Evolutionary conservation across 1,140 invertebrate species (phyloP).

Genomic region (Augochlora pura): DNA sequence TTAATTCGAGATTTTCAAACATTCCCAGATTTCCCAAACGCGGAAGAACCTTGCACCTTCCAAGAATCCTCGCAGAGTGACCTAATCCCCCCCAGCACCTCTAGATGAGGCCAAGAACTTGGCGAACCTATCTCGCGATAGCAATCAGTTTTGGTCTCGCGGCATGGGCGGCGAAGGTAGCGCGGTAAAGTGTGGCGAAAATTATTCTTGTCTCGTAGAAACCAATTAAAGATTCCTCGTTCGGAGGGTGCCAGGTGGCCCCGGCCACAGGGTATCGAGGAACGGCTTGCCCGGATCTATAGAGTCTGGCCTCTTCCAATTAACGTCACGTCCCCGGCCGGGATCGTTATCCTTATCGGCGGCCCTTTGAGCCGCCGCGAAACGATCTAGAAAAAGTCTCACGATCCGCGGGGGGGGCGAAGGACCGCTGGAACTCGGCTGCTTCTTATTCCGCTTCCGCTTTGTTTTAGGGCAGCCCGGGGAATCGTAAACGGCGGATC

Average conservation of each 20-base stretch:
- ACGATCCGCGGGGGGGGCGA: conserved; percentile 16
- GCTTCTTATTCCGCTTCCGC: conserved; percentile 51
- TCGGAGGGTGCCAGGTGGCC: background rate
- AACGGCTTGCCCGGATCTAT: background rate
- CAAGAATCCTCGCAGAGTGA: too few relatives aligned
- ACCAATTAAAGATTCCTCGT: conserved; percentile 49
- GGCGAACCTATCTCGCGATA: background rate
- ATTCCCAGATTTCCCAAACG: too few relatives aligned
- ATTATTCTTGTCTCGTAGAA: conserved; percentile 37
- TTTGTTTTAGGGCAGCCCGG: conserved; percentile 48
- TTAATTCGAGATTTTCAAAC: too few relatives aligned
- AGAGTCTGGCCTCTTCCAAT: conserved; percentile 33
- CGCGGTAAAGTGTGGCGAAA: background rate
- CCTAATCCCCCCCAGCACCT: too few relatives aligned
- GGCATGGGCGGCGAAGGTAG: background rate
- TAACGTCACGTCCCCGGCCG: conserved; percentile 49
- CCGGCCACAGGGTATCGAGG: background rate
- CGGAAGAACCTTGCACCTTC: too few relatives aligned
- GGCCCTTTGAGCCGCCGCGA: background rate
- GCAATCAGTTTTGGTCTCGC: conserved; percentile 18
- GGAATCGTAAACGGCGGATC: conserved; percentile 44
- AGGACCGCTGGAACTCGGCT: conserved; percentile 16
- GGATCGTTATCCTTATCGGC: conserved; percentile 55
- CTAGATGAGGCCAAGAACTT: too few relatives aligned
- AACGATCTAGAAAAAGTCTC: conserved; percentile 46